phyloP scores from a whole-genome alignment of 30 jellyfish, hydroid and myxozoan species.

The Pelagia noctiluca region DNA sequence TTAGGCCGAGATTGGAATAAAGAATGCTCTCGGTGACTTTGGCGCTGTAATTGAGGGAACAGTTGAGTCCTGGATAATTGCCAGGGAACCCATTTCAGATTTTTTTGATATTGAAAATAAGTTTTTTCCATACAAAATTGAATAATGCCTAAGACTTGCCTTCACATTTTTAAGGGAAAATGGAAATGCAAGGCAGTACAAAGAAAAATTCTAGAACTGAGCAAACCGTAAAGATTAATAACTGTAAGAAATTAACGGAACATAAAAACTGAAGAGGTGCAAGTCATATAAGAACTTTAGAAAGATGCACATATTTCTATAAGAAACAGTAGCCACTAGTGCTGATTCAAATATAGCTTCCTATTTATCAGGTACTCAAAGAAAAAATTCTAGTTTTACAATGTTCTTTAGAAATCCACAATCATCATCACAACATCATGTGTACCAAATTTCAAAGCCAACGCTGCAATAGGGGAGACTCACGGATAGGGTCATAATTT shows the following conservation, averaged over 20 bases:
- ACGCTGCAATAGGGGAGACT: slow-evolving; percentile 5
- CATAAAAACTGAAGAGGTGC: neutral
- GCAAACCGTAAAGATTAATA: neutral
- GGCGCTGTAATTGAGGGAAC: neutral
- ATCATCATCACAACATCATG: neutral
- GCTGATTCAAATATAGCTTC: neutral
- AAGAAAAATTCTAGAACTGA: slow-evolving; percentile 1
- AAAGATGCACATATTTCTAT: slow-evolving; percentile 1
- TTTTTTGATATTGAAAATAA: slow-evolving; percentile 3
- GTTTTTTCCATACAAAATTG: too few relatives aligned
- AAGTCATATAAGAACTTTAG: neutral
- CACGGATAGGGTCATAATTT: neutral
- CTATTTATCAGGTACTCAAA: neutral
- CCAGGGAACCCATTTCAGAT: neutral
- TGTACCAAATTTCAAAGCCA: neutral
- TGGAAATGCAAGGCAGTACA: slow-evolving; percentile 10
- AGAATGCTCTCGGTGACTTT: slow-evolving; percentile 19
- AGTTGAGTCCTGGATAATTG: neutral
- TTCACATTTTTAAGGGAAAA: slow-evolving; percentile 6
- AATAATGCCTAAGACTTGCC: neutral
- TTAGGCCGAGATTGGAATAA: slow-evolving; percentile 13
- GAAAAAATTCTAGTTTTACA: neutral
- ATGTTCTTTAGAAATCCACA: neutral
- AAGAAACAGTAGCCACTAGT: neutral
- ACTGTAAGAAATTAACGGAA: slow-evolving; percentile 1